These are phyloP conservation scores for Madoqua kirkii DNA, from an alignment of 2,113 vertebrate genomes.

Conservation along the genomic window DNA sequence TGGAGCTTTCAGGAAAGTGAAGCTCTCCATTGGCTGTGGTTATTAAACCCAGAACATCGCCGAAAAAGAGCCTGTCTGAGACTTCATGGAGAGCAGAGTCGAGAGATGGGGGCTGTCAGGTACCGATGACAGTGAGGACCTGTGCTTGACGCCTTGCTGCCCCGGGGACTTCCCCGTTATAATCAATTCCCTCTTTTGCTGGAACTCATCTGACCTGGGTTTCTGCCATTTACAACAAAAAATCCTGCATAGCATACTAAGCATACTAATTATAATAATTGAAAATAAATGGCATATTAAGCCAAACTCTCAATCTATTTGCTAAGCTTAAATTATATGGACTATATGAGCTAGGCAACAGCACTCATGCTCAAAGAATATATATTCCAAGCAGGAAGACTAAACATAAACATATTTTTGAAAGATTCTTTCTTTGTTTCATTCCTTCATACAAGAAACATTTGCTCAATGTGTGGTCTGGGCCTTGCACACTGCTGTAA, in stretches of 20 bases:
- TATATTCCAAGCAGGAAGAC: background rate
- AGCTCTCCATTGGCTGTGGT: background rate
- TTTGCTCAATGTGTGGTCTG: background rate
- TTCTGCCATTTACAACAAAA: background rate
- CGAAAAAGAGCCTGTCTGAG: background rate
- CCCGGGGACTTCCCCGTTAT: background rate
- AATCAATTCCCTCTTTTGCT: background rate
- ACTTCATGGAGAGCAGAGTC: background rate
- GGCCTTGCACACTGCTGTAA: background rate
- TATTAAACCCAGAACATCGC: background rate
- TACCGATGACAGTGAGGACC: background rate
- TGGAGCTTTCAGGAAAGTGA: background rate
- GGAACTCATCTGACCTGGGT: background rate
- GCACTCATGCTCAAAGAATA: background rate
- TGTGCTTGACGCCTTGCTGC: background rate
- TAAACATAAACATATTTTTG: background rate
- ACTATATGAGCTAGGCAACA: background rate
- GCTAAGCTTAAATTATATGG: background rate
- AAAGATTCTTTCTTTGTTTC: background rate
- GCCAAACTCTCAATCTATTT: background rate
- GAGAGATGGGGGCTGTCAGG: background rate
- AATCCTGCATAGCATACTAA: background rate
- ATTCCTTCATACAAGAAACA: background rate
- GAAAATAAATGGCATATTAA: background rate
- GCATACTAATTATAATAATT: background rate